A percentile compares a stretch with the other conserved stretches of the same genome.
Evolutionary conservation across 2,888 invertebrate genomes (phyloP).

Genomic region (Rhogogaster chlorosoma): DNA sequence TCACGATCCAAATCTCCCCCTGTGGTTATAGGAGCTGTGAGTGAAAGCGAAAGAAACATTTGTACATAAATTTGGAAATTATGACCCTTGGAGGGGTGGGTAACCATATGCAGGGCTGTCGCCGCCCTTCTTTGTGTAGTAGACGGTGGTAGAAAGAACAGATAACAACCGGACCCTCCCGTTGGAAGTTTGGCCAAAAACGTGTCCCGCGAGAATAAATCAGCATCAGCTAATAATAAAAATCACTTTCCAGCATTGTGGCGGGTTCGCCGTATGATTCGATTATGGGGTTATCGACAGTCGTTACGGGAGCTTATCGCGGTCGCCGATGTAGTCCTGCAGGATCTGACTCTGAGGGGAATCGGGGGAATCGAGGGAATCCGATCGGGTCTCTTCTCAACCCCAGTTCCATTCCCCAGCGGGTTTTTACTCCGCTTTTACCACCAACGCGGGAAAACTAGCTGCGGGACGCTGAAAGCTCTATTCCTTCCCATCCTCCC

Average conservation of each 20-base stretch:
- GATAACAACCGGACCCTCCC: constrained; percentile 44
- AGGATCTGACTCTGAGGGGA: constrained; percentile 59
- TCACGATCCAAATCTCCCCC: constrained; percentile 74
- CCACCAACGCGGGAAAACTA: background rate
- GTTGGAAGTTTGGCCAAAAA: constrained; percentile 38
- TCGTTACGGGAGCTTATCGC: constrained; percentile 74
- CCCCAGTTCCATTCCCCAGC: constrained; percentile 59
- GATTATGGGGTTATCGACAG: constrained; percentile 76
- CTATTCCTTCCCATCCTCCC: background rate
- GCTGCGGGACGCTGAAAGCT: background rate
- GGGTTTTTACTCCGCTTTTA: constrained; percentile 55
- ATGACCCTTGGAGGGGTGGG: constrained; percentile 64
- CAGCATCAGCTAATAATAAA: constrained; percentile 76
- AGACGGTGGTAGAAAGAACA: constrained; percentile 8
- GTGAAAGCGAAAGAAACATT: constrained; percentile 69
- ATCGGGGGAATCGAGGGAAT: constrained; percentile 35
- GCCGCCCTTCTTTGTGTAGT: background rate
- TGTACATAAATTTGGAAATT: constrained; percentile 77
- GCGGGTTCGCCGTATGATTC: constrained; percentile 69
- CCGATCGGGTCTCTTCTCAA: constrained; percentile 54
- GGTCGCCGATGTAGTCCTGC: constrained; percentile 66
- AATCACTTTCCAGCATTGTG: constrained; percentile 77
- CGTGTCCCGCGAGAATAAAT: constrained; percentile 70
- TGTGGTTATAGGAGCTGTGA: background rate
- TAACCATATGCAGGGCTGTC: constrained; percentile 48